Percentiles rank a stretch among this genome's conserved stretches.
These are phyloP conservation scores for Papilio elwesi DNA, from an alignment of 2,888 invertebrate genomes.

Conservation along the genomic window DNA sequence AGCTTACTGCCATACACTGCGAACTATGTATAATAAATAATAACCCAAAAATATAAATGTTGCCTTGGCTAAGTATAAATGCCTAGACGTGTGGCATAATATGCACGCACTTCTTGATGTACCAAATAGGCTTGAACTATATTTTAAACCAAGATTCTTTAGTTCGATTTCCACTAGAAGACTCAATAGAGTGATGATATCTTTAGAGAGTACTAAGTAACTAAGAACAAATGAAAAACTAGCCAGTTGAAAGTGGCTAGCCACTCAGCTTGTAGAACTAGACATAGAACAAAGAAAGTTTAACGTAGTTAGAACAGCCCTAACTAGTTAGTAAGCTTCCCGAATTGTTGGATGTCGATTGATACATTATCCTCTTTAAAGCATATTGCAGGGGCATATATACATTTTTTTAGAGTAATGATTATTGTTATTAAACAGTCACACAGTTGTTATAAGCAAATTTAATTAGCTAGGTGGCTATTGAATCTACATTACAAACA, in stretches of 20 bases:
- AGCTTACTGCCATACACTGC: too few species aligned
- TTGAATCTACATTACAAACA: constrained; percentile 2
- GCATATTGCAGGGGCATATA: neutral
- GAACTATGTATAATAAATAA: too few species aligned
- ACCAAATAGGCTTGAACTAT: too few species aligned
- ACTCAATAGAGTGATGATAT: too few species aligned
- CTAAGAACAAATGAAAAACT: neutral
- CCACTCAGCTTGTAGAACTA: neutral
- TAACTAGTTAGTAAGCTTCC: neutral
- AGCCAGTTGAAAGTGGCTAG: neutral
- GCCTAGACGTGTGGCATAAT: too few species aligned
- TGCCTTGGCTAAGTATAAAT: too few species aligned
- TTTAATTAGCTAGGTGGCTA: neutral
- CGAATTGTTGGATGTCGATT: neutral
- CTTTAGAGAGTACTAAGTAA: neutral
- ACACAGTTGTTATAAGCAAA: neutral
- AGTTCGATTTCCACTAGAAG: neutral
- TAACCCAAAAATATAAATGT: too few species aligned
- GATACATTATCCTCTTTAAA: neutral
- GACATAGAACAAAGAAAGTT: neutral
- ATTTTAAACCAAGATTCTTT: neutral
- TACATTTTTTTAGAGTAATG: neutral
- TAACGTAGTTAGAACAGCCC: neutral
- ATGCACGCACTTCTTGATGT: too few species aligned
- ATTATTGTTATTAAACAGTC: neutral